Conservation (phyloP, 2,888 invertebrate species). For the Icerya purchasi region DNA sequence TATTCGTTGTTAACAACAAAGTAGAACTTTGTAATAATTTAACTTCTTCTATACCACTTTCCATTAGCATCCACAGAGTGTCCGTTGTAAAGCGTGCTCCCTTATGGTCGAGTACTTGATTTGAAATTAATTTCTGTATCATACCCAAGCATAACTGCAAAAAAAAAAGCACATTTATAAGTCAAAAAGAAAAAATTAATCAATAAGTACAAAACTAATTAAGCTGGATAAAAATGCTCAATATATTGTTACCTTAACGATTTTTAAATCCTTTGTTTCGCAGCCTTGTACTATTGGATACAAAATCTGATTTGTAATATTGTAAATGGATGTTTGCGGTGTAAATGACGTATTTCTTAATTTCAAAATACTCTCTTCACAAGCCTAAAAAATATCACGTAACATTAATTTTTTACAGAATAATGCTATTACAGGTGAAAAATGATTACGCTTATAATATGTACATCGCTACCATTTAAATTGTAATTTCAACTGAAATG, state of each 20-base stretch:
- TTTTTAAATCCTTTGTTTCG: slow-evolving; percentile 87
- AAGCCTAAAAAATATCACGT: slow-evolving; percentile 64
- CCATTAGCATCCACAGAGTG: slow-evolving; percentile 81
- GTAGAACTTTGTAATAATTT: slow-evolving; percentile 92
- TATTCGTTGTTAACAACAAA: slow-evolving; percentile 80
- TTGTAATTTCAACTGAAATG: too few species aligned
- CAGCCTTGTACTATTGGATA: slow-evolving; percentile 94
- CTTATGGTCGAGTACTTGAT: slow-evolving; percentile 72
- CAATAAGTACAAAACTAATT: background rate
- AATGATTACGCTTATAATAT: too few species aligned
- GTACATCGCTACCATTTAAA: too few species aligned
- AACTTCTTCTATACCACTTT: slow-evolving; percentile 82
- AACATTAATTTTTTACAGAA: too few species aligned
- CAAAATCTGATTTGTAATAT: slow-evolving; percentile 79
- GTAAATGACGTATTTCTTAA: slow-evolving; percentile 52
- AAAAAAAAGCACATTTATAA: slow-evolving; percentile 7
- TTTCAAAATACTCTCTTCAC: slow-evolving; percentile 86
- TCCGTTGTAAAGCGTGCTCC: slow-evolving; percentile 83
- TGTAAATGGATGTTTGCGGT: slow-evolving; percentile 60
- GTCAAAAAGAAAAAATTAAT: background rate
- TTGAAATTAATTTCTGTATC: slow-evolving; percentile 80
- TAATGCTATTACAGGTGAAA: too few species aligned
- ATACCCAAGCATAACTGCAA: slow-evolving; percentile 71
- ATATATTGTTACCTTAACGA: slow-evolving; percentile 51
- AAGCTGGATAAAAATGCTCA: too few species aligned